Evolutionary conservation across 2,797 vertebrate species (phyloP).

Genomic region (Thaleichthys pacificus): DNA sequence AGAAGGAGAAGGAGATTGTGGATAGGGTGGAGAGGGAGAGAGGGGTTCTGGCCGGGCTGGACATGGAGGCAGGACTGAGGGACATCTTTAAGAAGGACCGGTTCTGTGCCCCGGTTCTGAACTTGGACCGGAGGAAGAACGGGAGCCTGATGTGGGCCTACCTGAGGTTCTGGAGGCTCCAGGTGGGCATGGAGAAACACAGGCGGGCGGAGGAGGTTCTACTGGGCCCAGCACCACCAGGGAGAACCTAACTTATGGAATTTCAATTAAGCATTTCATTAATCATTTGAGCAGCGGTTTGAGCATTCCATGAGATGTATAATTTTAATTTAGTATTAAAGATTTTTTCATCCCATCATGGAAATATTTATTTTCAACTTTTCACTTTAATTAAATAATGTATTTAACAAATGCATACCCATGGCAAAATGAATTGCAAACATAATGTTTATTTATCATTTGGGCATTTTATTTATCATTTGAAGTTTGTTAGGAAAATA

Average conservation of each 20-base stretch:
- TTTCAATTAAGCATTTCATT: too few relatives aligned
- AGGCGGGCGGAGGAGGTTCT: conserved; percentile 69
- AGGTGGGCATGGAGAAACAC: conserved; percentile 72
- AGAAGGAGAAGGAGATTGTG: conserved; percentile 71
- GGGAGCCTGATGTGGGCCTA: conserved; percentile 83
- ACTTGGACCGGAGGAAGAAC: conserved; percentile 71
- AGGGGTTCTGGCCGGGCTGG: conserved; percentile 51
- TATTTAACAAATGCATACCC: not conserved
- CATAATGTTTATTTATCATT: not conserved
- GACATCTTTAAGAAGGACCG: conserved; percentile 81
- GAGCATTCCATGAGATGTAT: too few relatives aligned
- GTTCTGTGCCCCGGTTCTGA: conserved; percentile 74
- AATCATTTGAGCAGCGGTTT: too few relatives aligned
- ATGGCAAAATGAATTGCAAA: not conserved
- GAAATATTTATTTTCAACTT: too few relatives aligned
- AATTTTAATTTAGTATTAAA: too few relatives aligned
- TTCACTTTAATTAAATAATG: too few relatives aligned
- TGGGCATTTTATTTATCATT: not conserved
- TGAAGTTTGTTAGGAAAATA: too few relatives aligned
- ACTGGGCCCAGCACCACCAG: conserved; percentile 33
- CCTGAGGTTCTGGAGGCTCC: conserved; percentile 76
- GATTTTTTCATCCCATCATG: too few relatives aligned
- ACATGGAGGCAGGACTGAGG: conserved; percentile 69
- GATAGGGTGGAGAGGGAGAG: conserved; percentile 72
- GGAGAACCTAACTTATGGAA: too few relatives aligned